A percentile compares a stretch with the other conserved stretches of the same genome.
These are phyloP conservation scores for Suillia variegata DNA, from an alignment of 2,888 invertebrate species.

Conservation along the genomic window DNA sequence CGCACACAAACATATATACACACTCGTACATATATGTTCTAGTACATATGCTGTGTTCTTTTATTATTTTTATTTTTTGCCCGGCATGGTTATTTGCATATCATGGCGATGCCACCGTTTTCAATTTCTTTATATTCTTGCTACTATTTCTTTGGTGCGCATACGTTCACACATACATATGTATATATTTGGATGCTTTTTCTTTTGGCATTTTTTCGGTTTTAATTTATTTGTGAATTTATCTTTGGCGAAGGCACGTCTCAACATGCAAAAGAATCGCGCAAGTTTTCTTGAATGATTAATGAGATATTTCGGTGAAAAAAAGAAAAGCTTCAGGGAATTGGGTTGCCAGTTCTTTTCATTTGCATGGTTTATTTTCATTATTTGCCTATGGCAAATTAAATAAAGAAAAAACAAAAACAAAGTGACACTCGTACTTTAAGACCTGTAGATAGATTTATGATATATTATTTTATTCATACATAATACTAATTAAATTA, in stretches of 20 bases:
- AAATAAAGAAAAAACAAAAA: no score
- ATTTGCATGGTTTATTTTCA: no score
- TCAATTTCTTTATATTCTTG: neutral
- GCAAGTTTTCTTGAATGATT: neutral
- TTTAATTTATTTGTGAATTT: constrained; percentile 27
- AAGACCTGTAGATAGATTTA: no score
- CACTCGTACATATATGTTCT: no score
- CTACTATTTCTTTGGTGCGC: constrained; percentile 6
- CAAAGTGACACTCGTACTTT: no score
- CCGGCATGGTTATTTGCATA: constrained; percentile 21
- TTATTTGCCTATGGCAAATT: no score
- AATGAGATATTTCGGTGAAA: neutral
- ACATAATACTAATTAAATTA: no score
- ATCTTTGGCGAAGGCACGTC: constrained; percentile 25
- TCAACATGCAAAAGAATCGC: constrained; percentile 1
- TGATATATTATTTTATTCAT: no score
- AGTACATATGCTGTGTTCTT: neutral
- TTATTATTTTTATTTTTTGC: constrained; percentile 1
- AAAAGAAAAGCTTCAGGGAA: neutral
- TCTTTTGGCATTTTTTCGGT: constrained; percentile 14
- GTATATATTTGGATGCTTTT: neutral
- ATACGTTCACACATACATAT: constrained; percentile 15
- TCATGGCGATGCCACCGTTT: constrained; percentile 16
- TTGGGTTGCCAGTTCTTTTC: neutral
- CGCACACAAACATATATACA: neutral